These are phyloP conservation scores for Nemopilema nomurai DNA, from an alignment of 30 jellyfish, hydroid and myxozoan species.

Conservation along the genomic window DNA sequence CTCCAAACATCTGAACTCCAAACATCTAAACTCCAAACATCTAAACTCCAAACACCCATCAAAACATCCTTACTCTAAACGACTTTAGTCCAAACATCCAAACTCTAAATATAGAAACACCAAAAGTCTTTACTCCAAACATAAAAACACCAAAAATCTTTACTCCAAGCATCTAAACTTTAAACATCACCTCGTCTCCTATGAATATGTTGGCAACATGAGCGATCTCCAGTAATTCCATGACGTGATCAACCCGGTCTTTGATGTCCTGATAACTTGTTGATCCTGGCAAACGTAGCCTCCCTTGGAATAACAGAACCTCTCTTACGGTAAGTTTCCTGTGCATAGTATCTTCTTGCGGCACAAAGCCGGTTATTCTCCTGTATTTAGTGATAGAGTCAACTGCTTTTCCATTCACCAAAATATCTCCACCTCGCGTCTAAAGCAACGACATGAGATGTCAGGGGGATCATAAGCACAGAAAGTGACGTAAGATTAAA, in stretches of 20 bases:
- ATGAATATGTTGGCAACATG: constrained; percentile 51
- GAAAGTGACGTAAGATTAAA: too few species aligned
- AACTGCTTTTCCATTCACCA: constrained; percentile 47
- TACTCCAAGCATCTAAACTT: too few species aligned
- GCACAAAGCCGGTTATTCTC: constrained; percentile 69
- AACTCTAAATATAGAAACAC: too few species aligned
- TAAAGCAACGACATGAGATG: neutral
- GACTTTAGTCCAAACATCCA: too few species aligned
- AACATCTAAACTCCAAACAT: too few species aligned
- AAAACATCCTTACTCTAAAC: too few species aligned
- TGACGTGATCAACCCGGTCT: constrained; percentile 31
- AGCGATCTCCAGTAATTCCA: constrained; percentile 49
- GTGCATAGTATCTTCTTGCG: constrained; percentile 81
- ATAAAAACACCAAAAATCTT: too few species aligned
- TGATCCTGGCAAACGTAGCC: constrained; percentile 66
- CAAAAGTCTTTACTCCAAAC: too few species aligned
- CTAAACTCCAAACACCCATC: too few species aligned
- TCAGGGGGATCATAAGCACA: too few species aligned
- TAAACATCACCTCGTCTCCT: constrained; percentile 66
- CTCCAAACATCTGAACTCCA: too few species aligned
- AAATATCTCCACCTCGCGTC: constrained; percentile 36
- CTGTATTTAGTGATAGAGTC: constrained; percentile 47
- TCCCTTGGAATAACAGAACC: constrained; percentile 61
- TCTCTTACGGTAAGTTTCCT: constrained; percentile 62
- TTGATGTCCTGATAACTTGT: constrained; percentile 10